Evolutionary conservation across 1,140 invertebrate species (phyloP), one percentile per base, ranked within the genome.

Genomic region (Ceratosolen fusciceps): DNA sequence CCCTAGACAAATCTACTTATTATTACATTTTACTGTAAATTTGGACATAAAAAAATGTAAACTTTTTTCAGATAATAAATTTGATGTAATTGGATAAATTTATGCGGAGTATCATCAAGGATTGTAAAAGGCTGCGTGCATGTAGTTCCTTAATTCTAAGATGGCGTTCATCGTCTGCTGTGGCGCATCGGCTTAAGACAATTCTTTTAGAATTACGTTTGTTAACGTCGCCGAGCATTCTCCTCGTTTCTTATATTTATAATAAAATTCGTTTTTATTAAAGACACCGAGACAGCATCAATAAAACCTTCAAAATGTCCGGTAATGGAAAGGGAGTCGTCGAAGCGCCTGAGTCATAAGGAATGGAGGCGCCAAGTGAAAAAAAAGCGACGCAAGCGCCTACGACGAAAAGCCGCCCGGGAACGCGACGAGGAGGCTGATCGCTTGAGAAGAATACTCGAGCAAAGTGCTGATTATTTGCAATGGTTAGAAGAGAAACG

Each of bases 341-440:
- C 43, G 26, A 56, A 58, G 43, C 65, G 79, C 39, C 79, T 81
- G 49, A 91, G 89, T 56, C 92, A 93, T 83, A 92, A 88, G 82
- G 88, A 91, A 85, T 93, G 93, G 93, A 90, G 93, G 83, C 91
- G 91, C 84, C 85, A 91, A 65, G 93, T 90, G 3, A 94, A 93
- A 87, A 93, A 89, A 80, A 90, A 93, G 83, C 90, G 93, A 86
- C 90, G 93, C 81, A 91, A 91, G 85, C 89, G 87, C 81, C 87
- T 92, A 60, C 87, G 93, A 81, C 90, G 85, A 67, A 81, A 86
- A 82, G 81, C 85, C 52, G 93, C 93, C 10, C 82, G 80, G 31
- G 80, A 85, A 43, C 85, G 88, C 0, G 86, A 89, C 52, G 81
- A 75, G 10, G 85, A 88, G 52, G 86, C 82, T 16, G 78, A 86